Evolutionary conservation across 2,797 vertebrate genomes (phyloP), one percentile per base, ranked within the genome.

Genomic region (Premnoplex brunnescens): DNA sequence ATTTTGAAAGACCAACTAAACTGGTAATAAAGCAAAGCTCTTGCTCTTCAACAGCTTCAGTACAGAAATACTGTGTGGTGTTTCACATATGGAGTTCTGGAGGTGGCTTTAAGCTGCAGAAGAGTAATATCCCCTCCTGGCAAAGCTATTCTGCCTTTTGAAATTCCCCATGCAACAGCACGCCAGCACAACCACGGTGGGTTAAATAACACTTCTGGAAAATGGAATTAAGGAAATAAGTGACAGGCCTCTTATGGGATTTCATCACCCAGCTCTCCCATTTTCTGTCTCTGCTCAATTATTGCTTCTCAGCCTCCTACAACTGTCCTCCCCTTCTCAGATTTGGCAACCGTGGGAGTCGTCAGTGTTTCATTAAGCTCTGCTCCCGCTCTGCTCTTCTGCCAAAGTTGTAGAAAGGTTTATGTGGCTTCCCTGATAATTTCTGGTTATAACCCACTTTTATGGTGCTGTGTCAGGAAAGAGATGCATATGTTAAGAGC

Each of bases 341-440:
- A 80, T 82, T 60, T 91, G 96, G 93, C 92, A 95, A 39, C 84
- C 7, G 60, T 77, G 86, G 91, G 92, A 91, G 92, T 64, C 8
- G 4, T 66, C 74, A 56, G 80, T 11, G 71, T 91, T 89, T 87
- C 92, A 87, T 82, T 86, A 94, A 90, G 80, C 59, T 55, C 76
- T 78, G 88, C 88, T 75, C 91, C 92, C 67, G 26, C 15, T 18
- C 3, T 51, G 72, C 87, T 71, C 16, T 46, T 48, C 93, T 89
- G 82, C 88, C 93, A 76, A 85, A 84, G 83, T 34, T 87, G 80
- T 16, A 78, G 95, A 73, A 94, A 95, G 71, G 88, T 96, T 96
- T 93, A 88, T 86, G 88, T 14, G 76, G 69, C 88, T 95, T 90
- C 73, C 76, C 44, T 76, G 93, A 93, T 77, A 52, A 81, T 79